phyloP scores from a whole-genome alignment of 2,113 vertebrate genomes.

The Trogon surrucura region DNA sequence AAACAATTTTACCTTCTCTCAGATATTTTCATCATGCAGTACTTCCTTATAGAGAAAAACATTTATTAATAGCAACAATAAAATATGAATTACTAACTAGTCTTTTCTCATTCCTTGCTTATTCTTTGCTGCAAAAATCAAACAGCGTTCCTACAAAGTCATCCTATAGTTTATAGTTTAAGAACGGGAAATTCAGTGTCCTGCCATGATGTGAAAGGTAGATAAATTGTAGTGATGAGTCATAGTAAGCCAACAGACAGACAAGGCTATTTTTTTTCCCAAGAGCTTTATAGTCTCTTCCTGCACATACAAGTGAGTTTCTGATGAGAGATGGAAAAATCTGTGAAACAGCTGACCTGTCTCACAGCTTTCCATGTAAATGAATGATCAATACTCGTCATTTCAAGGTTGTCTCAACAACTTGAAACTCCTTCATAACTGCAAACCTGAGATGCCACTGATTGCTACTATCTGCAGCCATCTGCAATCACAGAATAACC shows the following conservation, averaged over 20 bases:
- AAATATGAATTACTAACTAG: background rate
- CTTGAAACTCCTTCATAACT: background rate
- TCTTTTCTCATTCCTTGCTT: background rate
- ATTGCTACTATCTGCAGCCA: background rate
- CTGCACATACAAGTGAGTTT: background rate
- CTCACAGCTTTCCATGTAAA: background rate
- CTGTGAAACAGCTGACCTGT: background rate
- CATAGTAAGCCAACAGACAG: background rate
- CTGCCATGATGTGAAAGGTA: background rate
- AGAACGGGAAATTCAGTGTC: background rate
- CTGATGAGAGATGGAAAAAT: background rate
- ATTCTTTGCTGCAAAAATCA: background rate
- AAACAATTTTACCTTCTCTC: background rate
- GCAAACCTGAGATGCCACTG: background rate
- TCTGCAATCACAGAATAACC: background rate
- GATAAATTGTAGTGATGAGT: background rate
- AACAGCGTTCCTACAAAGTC: background rate
- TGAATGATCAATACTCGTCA: background rate
- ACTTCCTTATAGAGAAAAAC: background rate
- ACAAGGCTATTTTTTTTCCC: background rate
- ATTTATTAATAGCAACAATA: background rate
- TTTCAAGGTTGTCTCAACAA: background rate
- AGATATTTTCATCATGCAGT: background rate
- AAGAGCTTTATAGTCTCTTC: background rate
- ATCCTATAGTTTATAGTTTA: background rate